phyloP scores from a whole-genome alignment of 1,140 invertebrate species.

The Micrasema minimum region DNA sequence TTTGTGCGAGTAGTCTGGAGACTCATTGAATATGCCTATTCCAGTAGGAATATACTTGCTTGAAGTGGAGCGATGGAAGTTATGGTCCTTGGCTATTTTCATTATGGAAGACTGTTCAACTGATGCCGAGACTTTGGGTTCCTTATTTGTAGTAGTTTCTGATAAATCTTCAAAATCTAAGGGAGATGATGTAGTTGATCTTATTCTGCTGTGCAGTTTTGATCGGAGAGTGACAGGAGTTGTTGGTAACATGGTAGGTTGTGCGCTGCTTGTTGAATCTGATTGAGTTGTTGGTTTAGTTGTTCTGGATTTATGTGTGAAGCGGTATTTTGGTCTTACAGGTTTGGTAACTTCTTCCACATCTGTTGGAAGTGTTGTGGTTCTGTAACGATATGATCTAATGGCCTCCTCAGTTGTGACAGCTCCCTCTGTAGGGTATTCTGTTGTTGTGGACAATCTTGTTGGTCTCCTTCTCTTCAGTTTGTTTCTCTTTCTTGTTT shows the following conservation, averaged over 20 bases:
- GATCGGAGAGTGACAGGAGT: slow-evolving; percentile 57
- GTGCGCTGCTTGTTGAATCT: slow-evolving; percentile 63
- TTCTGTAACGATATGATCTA: slow-evolving; percentile 42
- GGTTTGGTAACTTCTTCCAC: slow-evolving; percentile 58
- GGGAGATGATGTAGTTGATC: slow-evolving; percentile 57
- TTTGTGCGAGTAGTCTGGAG: slow-evolving; percentile 64
- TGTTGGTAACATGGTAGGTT: slow-evolving; percentile 63
- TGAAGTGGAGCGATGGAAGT: slow-evolving; percentile 54
- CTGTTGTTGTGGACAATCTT: slow-evolving; percentile 41
- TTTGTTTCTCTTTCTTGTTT: slow-evolving; percentile 61
- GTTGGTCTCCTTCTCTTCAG: slow-evolving; percentile 61
- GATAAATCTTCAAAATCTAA: slow-evolving; percentile 57
- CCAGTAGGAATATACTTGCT: slow-evolving; percentile 55
- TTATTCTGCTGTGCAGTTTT: slow-evolving; percentile 59
- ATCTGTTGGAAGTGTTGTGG: slow-evolving; percentile 50
- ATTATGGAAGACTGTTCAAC: slow-evolving; percentile 65
- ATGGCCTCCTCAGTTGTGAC: slow-evolving; percentile 30
- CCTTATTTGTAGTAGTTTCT: slow-evolving; percentile 57
- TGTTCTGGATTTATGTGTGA: slow-evolving; percentile 55
- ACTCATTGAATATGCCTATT: slow-evolving; percentile 58
- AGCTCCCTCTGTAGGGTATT: slow-evolving; percentile 14
- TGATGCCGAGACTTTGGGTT: slow-evolving; percentile 53
- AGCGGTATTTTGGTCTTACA: slow-evolving; percentile 59
- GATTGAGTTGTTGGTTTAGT: slow-evolving; percentile 62
- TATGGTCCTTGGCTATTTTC: slow-evolving; percentile 60